Evolutionary conservation across 1,140 invertebrate genomes (phyloP), one percentile per base, ranked within the genome.

Genomic region (Colletes latitarsis): DNA sequence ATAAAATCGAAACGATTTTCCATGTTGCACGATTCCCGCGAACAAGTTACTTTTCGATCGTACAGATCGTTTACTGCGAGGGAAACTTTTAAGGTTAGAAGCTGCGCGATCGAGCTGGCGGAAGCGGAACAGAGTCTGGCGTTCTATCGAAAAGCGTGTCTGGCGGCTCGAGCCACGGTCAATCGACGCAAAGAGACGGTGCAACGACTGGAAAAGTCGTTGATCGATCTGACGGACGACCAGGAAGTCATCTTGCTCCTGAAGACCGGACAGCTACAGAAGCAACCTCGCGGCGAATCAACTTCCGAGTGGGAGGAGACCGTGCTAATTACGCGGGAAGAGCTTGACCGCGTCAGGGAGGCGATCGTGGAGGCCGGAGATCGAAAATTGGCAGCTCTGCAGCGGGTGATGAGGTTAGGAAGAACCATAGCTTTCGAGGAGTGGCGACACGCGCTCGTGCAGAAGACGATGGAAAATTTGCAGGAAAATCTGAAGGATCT

Each of bases 211-310:
- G 62, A 77, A 15, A 52, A 58, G 10, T 63, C 46, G 1, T 8
- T 75, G 14, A 0, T 14, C 5, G 62, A 58, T 17, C n/a, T 63
- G 0, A 0, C 46, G 4, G 30, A 74, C 9, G 55, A 94, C 81
- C 85, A 86, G 4, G 89, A 94, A 63, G 58, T 94, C 9, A 93
- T 94, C 71, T 49, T 96, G 43, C 93, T 95, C 6, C 77, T 96
- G 9, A 95, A 95, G 69, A 93, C 94, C 77, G 94, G 94, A 0
- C 94, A 95, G 82, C 94, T 96, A 12, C 95, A 96, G 86, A 92
- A 95, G 5, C 83, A 90, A 0, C 53, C 84, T 0, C 91, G 15
- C 41, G 86, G 83, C 14, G 15, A 63, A 53, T 46, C 69, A 0
- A 94, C 4, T 5, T 85, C 89, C 9, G 95, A 96, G 84, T 96